Conservation (phyloP, 2,113 vertebrate genomes). For the Bucco capensis region DNA sequence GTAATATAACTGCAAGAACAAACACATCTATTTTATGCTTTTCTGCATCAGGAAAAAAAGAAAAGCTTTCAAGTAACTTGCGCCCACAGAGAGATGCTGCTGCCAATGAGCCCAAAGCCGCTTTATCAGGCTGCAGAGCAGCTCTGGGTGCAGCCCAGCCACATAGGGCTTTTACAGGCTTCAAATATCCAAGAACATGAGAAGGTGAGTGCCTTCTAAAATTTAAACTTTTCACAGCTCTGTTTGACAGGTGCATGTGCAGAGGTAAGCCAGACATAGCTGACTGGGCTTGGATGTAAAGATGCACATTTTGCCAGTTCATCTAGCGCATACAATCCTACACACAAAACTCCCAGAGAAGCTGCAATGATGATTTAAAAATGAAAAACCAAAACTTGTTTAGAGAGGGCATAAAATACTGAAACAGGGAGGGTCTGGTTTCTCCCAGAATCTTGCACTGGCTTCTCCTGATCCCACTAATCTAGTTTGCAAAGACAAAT, state of each 20-base stretch:
- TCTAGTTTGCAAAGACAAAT: not conserved
- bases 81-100: fast-evolving
- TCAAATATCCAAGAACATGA: not conserved
- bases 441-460: not conserved
- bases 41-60: not conserved
- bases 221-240: not conserved
- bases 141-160: not conserved
- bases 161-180: not conserved
- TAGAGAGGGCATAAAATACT: not conserved
- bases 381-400: not conserved
- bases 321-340: not conserved
- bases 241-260: not conserved
- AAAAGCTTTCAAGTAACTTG: not conserved
- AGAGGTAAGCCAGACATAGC: not conserved
- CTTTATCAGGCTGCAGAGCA: not conserved
- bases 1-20: not conserved
- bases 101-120: not conserved
- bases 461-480: not conserved
- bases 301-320: not conserved
- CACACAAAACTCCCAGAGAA: not conserved
- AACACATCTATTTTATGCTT: not conserved
- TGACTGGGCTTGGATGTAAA: not conserved
- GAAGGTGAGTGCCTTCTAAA: not conserved
- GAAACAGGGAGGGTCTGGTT: not conserved
- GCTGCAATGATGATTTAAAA: not conserved